phyloP scores from a whole-genome alignment of 2,113 vertebrate species.

The Naja naja region DNA sequence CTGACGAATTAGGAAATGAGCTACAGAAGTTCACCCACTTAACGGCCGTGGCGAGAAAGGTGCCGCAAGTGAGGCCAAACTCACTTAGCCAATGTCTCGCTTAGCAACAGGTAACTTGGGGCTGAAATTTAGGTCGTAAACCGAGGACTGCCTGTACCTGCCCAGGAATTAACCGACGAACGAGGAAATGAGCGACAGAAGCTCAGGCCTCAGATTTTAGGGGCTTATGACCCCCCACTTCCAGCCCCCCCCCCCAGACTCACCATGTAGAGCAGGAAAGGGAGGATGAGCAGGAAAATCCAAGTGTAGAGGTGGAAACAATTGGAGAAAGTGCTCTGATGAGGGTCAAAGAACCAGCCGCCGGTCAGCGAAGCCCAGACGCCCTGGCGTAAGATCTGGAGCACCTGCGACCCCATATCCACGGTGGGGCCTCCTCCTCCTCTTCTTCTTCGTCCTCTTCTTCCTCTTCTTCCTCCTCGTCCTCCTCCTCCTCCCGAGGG shows the following conservation, averaged over 20 bases:
- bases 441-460: not conserved
- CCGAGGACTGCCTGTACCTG: no score
- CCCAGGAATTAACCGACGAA: no score
- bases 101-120: no score
- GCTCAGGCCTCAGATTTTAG: not conserved
- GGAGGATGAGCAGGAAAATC: slow-evolving; percentile 86
- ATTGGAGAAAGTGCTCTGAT: slow-evolving; percentile 92
- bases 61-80: no score
- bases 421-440: slow-evolving; percentile 51
- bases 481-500: slow-evolving; percentile 9
- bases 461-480: slow-evolving; percentile 1
- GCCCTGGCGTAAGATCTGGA: slow-evolving; percentile 89
- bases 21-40: not conserved
- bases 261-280: slow-evolving; percentile 89
- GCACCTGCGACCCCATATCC: slow-evolving; percentile 78
- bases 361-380: slow-evolving; percentile 90
- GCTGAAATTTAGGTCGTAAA: no score
- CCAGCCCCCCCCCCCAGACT: slow-evolving; percentile 45
- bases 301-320: slow-evolving; percentile 91
- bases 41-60: no score
- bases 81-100: no score
- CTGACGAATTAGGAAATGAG: not conserved
- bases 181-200: not conserved
- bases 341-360: slow-evolving; percentile 92
- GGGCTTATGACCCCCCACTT: no score